Conservation (phyloP, 2,113 vertebrate genomes). For the Ictalurus furcatus region DNA sequence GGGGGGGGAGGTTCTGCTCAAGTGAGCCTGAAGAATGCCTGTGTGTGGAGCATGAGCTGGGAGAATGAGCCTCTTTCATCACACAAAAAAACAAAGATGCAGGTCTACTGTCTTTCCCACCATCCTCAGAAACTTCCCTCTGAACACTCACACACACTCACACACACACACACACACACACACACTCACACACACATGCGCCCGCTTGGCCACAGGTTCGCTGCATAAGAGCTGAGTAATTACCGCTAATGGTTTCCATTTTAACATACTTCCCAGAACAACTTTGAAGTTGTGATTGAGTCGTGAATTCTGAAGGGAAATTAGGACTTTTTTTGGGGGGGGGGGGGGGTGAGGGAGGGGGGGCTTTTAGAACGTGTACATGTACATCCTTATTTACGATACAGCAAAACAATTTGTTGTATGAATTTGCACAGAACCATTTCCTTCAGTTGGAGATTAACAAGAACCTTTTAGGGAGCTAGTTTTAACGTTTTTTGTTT, state of each 20-base stretch:
- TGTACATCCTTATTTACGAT: neutral
- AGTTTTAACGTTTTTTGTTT: neutral
- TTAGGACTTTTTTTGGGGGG: too few species aligned
- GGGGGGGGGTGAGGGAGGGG: accelerated
- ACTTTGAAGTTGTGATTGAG: slow-evolving; percentile 45
- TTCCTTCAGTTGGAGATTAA: neutral
- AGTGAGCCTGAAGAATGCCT: slow-evolving; percentile 75
- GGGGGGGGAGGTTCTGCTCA: slow-evolving; percentile 66
- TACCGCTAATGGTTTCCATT: slow-evolving; percentile 51
- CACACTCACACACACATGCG: neutral
- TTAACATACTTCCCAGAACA: slow-evolving; percentile 7
- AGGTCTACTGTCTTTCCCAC: slow-evolving; percentile 47
- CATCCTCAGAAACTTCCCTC: slow-evolving; percentile 41
- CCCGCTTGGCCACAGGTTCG: slow-evolving; percentile 24
- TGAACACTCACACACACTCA: slow-evolving; percentile 23
- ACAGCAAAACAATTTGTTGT: neutral
- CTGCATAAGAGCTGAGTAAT: slow-evolving; percentile 33
- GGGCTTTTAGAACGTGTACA: neutral
- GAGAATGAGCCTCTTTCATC: slow-evolving; percentile 71
- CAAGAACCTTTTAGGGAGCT: neutral
- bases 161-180: neutral
- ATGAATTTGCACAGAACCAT: neutral
- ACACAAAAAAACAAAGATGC: slow-evolving; percentile 50
- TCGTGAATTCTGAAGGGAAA: slow-evolving; percentile 1
- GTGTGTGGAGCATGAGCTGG: slow-evolving; percentile 62